Evolutionary conservation across 2,797 vertebrate species (phyloP), one percentile per base, ranked within the genome.

Genomic region (Scolopax rusticola): DNA sequence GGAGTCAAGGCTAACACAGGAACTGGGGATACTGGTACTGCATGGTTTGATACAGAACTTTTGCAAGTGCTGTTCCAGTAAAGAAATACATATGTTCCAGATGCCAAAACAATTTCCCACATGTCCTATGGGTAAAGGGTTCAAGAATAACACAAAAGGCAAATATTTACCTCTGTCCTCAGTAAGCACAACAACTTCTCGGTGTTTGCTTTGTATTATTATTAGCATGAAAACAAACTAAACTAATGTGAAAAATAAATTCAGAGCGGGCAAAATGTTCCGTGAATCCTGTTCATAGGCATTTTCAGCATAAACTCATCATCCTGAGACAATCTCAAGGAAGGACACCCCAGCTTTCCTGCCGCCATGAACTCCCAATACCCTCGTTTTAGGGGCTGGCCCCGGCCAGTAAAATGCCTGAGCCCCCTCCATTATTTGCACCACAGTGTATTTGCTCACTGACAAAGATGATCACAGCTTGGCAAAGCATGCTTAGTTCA

Each of bases 401-500:
- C 57, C 25, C 38, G 43, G 41, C 21, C 64, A 56, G 50, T 23
- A n/a, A 77, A 80, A 81, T 14, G 40, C 60, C 40, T 2, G 1
- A 77, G 59, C 15, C n/a, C n/a, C 54, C 75, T 87, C 63, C 74
- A 23, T 13, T 54, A 36, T 36, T 54, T 64, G 57, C 47, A 43
- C 71, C 36, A 33, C 5, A 38, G 38, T 33, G 79, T 51, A 65
- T 43, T 41, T 91, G 53, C 51, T 91, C 78, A 80, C 16, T 5
- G 32, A 81, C 57, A 67, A 40, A 78, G 57, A 84, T 6, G 36
- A 65, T 81, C 65, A 41, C 12, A 84, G 86, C 84, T 70, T 85
- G 75, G 74, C 73, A 76, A 79, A 69, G 57, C 47, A 70, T 3
- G 23, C 57, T 84, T 47, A 50, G 80, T n/a, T 90, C 92, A 54